A percentile compares a stretch with the other conserved stretches of the same genome.
Evolutionary conservation across 2,888 invertebrate genomes (phyloP).

Genomic region (Allophyes oxyacanthae): DNA sequence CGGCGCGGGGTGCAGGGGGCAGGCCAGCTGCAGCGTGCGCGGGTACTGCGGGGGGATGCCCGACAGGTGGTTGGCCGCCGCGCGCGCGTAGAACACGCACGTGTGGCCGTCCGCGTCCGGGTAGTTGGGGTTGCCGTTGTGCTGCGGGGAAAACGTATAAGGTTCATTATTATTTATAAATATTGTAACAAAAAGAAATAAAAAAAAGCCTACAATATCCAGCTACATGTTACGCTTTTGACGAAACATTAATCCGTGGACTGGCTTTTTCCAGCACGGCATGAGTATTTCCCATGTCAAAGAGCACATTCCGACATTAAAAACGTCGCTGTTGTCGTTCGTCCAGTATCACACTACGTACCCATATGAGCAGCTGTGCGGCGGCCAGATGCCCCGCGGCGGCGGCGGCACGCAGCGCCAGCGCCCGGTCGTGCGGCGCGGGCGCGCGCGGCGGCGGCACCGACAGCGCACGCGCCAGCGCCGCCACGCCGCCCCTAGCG

Average conservation of each 20-base stretch:
- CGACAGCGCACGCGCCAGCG: conserved; percentile 90
- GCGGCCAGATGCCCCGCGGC: conserved; percentile 96
- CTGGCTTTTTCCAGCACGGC: too few species aligned
- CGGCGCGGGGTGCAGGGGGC: conserved; percentile 79
- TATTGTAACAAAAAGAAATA: too few species aligned
- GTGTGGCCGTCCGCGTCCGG: conserved; percentile 91
- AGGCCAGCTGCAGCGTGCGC: conserved; percentile 75
- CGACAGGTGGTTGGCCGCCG: conserved; percentile 85
- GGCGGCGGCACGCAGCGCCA: conserved; percentile 94
- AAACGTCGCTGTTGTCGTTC: too few species aligned
- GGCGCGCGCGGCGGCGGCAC: conserved; percentile 93
- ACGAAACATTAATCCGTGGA: too few species aligned
- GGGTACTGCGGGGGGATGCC: conserved; percentile 83
- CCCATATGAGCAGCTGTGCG: conserved; percentile 98
- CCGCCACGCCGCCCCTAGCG: conserved; percentile 65
- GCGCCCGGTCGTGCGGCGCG: conserved; percentile 69
- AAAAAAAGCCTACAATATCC: too few species aligned
- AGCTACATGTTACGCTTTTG: too few species aligned
- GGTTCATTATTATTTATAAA: not conserved
- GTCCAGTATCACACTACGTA: too few species aligned
- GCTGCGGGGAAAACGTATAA: conserved; percentile 87
- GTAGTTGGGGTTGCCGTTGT: conserved; percentile 97
- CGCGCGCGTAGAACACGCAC: conserved; percentile 87
- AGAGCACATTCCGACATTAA: too few species aligned
- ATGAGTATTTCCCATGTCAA: too few species aligned